Evolutionary conservation across 2,888 invertebrate species (phyloP), one percentile per base, ranked within the genome.

Genomic region (Cheilosia impressa): DNA sequence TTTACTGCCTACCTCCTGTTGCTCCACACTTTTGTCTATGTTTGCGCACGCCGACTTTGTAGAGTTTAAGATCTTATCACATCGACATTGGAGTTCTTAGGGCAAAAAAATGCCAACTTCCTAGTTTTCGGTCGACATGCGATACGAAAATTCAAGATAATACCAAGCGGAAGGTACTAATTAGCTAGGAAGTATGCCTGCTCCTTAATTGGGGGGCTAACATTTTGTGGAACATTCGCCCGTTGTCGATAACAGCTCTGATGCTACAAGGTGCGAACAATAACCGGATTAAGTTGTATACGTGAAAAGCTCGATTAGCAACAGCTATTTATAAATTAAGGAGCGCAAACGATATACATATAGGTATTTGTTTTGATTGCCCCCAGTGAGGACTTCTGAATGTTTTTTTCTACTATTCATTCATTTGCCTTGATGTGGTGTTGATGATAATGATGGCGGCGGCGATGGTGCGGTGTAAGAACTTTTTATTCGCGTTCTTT

Each of bases 111-210:
- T 65, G 69, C 65, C 65, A 84, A 76, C 80, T 80, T 84, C 84
- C 84, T 71, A 19, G 7, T 38, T 58, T 68, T 68, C 19, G 60
- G 58, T n/a, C 10, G 60, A 75, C 84, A 84, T 84, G 84, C 84
- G 80, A 84, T 84, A 71, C 80, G 65, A 75, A 75, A 80, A 75
- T 65, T 80, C 66, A 50, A 60, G 75, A 80, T 66, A 80, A 75
- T 6, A 55, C 71, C 24, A 47, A 71, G 62, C 75, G 80, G 84
- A 84, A 75, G 80, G 41, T 10, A 60, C 75, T 76, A 84, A 84
- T 84, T 80, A 84, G 84, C 65, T n/a, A 24, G 68, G 45, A 45
- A 60, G 58, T 60, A 6, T 27, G 57, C 45, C 45, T 41, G 57
- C 19, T 38, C 22, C 19, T 65, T 24, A 19, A 9, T 47, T 53